Evolutionary conservation across 1,140 invertebrate genomes (phyloP).

Genomic region (Calephelis virginiensis): DNA sequence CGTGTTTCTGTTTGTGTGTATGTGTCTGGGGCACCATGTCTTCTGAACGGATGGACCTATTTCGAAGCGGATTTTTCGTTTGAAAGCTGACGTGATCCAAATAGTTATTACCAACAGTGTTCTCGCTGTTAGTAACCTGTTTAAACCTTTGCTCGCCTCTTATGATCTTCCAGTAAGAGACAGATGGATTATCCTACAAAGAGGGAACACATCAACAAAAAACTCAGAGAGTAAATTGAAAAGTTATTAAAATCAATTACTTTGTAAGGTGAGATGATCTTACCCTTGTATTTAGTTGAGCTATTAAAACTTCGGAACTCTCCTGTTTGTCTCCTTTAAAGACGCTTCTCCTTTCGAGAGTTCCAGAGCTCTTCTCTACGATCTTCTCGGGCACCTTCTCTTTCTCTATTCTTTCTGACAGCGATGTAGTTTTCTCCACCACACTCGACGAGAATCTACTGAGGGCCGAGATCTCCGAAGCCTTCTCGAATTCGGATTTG

Average conservation of each 20-base stretch:
- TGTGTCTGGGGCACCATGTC: too few species aligned
- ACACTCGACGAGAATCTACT: slow-evolving; percentile 31
- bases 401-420: slow-evolving; percentile 29
- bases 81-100: too few species aligned
- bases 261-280: slow-evolving; percentile 27
- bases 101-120: too few species aligned
- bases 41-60: too few species aligned
- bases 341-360: slow-evolving; percentile 51
- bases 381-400: slow-evolving; percentile 28
- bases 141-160: too few species aligned
- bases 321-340: slow-evolving; percentile 39
- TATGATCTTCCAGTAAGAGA: too few species aligned
- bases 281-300: slow-evolving; percentile 68
- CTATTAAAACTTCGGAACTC: slow-evolving; percentile 50
- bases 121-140: too few species aligned
- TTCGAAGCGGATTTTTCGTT: too few species aligned
- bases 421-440: slow-evolving; percentile 35
- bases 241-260: background rate
- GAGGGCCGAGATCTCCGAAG: slow-evolving; percentile 33
- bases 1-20: too few species aligned
- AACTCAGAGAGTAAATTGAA: too few species aligned
- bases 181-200: too few species aligned
- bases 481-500: slow-evolving; percentile 8
- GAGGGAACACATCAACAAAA: too few species aligned
- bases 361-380: slow-evolving; percentile 35